Percentiles rank a stretch among this genome's conserved stretches.
Evolutionary conservation across 2,113 vertebrate genomes (phyloP).

Genomic region (Rhodinocichla rosea): DNA sequence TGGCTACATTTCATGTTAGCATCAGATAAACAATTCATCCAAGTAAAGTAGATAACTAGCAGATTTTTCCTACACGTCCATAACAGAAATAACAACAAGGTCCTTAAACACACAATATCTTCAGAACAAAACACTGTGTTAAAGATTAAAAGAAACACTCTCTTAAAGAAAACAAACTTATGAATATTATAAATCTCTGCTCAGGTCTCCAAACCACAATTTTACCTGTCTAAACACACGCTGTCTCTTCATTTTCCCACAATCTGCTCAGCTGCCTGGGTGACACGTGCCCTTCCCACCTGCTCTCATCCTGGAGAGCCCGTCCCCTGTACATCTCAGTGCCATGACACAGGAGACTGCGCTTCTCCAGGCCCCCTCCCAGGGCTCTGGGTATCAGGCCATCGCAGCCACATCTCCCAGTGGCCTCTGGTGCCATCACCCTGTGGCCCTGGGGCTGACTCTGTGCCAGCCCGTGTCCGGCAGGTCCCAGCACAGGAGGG

Average conservation of each 20-base stretch:
- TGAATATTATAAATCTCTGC: neutral
- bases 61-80: neutral
- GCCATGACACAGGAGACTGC: neutral
- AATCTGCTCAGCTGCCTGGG: neutral
- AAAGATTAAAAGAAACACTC: neutral
- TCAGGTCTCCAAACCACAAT: neutral
- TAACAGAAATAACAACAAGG: neutral
- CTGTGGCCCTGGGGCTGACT: neutral
- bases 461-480: neutral
- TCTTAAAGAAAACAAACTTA: neutral
- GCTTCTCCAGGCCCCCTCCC: neutral
- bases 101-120: neutral
- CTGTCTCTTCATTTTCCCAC: neutral
- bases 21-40: neutral
- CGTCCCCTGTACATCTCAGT: accelerated
- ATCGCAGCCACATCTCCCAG: neutral
- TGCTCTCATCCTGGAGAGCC: neutral
- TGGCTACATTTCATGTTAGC: neutral
- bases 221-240: neutral
- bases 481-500: neutral
- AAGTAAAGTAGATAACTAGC: neutral
- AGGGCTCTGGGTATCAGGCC: neutral
- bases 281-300: neutral
- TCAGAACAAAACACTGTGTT: neutral
- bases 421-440: accelerated